Conservation (phyloP, 1,140 invertebrate genomes). For the Saccostrea glomerata region DNA sequence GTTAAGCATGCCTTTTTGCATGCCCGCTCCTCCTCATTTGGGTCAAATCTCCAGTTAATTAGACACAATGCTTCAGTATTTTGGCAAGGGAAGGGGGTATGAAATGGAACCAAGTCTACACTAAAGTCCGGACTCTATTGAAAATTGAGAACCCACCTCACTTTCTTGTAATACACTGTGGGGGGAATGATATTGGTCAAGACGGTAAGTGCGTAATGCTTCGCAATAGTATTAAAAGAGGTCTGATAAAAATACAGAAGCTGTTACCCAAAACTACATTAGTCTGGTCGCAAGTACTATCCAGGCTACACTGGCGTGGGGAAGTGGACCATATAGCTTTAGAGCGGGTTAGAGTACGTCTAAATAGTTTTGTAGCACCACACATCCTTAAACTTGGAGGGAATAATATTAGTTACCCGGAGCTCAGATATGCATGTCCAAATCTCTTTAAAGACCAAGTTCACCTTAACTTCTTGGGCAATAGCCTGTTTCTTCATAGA, state of each 20-base stretch:
- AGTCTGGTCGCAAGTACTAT: constrained; percentile 43
- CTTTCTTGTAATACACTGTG: constrained; percentile 30
- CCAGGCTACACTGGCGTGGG: constrained; percentile 27
- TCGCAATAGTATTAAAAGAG: neutral
- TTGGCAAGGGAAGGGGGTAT: constrained; percentile 46
- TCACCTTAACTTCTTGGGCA: neutral
- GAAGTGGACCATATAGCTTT: constrained; percentile 5
- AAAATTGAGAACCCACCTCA: constrained; percentile 25
- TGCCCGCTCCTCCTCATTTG: neutral
- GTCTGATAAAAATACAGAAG: neutral
- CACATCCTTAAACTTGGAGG: neutral
- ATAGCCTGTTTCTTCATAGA: neutral
- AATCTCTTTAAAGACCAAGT: neutral
- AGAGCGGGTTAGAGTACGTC: neutral
- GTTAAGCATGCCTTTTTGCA: constrained; percentile 43
- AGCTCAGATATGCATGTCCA: neutral
- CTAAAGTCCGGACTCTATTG: neutral
- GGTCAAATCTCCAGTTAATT: constrained; percentile 7
- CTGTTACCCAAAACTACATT: neutral
- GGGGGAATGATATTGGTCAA: no score
- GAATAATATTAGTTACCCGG: neutral
- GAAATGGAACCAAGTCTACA: constrained; percentile 22
- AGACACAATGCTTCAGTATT: constrained; percentile 7
- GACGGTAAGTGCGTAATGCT: neutral
- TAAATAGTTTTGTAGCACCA: neutral